phyloP scores from a whole-genome alignment of 2,113 vertebrate species.

The Cyphomyrus discorhynchus region DNA sequence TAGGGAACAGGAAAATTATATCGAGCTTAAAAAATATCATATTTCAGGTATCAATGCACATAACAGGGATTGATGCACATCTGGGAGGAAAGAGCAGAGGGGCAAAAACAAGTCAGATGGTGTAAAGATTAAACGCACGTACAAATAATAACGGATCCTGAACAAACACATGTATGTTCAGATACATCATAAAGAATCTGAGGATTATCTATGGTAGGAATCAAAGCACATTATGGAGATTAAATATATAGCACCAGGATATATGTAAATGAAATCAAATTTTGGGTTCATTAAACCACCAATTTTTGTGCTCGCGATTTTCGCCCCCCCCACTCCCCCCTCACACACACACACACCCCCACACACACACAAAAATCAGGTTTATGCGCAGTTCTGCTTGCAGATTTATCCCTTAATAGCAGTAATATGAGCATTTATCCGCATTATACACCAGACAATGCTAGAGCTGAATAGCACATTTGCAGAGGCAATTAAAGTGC shows the following conservation, averaged over 20 bases:
- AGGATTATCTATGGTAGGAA: constrained; percentile 33
- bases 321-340: constrained; percentile 54
- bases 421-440: constrained; percentile 91
- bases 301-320: constrained; percentile 84
- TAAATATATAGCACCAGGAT: constrained; percentile 52
- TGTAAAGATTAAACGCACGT: neutral
- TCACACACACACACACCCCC: constrained; percentile 7
- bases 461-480: constrained; percentile 90
- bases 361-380: constrained; percentile 60
- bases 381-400: constrained; percentile 70
- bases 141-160: neutral
- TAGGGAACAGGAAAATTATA: neutral
- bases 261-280: constrained; percentile 76
- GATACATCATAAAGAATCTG: neutral
- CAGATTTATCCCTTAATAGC: constrained; percentile 80
- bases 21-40: neutral
- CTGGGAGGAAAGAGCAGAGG: neutral
- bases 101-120: neutral
- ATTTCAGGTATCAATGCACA: neutral
- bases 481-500: constrained; percentile 88
- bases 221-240: constrained; percentile 49
- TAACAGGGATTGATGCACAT: neutral
- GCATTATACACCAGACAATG: constrained; percentile 89
- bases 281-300: constrained; percentile 79
- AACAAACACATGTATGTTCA: neutral